Evolutionary conservation across 2,888 invertebrate genomes (phyloP).

Genomic region (Hirtodrosophila trivittata): DNA sequence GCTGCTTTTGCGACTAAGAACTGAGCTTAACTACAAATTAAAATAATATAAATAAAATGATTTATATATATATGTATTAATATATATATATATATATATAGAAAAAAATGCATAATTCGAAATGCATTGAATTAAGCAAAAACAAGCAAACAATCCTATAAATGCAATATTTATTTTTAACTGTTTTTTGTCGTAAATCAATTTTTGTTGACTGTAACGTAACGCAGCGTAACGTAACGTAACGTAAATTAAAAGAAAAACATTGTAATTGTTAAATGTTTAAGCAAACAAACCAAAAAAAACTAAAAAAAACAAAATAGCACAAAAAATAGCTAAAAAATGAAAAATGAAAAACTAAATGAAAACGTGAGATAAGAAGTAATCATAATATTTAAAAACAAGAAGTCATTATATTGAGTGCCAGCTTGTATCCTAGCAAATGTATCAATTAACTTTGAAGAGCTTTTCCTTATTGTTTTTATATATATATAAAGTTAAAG

Average conservation of each 20-base stretch:
- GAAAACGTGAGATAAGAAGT: background rate
- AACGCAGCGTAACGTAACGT: conserved; percentile 27
- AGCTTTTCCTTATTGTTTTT: conserved; percentile 9
- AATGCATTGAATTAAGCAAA: no score
- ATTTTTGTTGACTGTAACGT: conserved; percentile 28
- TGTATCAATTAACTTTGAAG: conserved; percentile 13
- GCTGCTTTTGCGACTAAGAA: conserved; percentile 43
- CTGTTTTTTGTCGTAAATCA: background rate
- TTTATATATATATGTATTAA: conserved; percentile 1
- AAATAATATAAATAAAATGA: no score
- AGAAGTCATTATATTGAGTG: background rate
- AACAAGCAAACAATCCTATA: background rate
- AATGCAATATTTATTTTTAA: conserved; percentile 14
- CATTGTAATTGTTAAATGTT: conserved; percentile 32
- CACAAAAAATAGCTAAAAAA: background rate
- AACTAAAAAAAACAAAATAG: conserved; percentile 21
- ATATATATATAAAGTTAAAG: conserved; percentile 1
- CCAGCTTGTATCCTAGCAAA: conserved; percentile 15
- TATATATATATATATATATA: background rate
- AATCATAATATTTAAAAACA: background rate
- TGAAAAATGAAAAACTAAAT: conserved; percentile 5
- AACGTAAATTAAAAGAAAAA: conserved; percentile 22
- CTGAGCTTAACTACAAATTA: conserved; percentile 47
- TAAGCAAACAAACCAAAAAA: background rate
- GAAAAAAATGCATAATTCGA: background rate